Percentiles rank a stretch among this genome's conserved stretches.
Evolutionary conservation across 2,797 vertebrate genomes (phyloP).

Genomic region (Mycteria americana): DNA sequence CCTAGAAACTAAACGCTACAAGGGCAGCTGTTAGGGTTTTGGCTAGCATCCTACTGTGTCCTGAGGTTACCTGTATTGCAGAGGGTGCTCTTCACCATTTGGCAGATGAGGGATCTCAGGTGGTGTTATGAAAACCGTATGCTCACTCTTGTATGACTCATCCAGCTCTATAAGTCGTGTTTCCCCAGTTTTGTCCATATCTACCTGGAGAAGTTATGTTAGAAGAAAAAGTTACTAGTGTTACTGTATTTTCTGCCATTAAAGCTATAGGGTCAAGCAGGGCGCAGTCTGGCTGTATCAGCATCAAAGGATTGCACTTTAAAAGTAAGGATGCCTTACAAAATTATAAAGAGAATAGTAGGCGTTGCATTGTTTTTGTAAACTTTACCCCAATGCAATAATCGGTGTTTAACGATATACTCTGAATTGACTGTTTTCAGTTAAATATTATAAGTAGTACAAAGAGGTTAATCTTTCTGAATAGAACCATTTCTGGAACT

Average conservation of each 20-base stretch:
- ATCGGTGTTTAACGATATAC: accelerated
- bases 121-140: slow-evolving; percentile 97
- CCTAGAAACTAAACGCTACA: neutral
- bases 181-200: slow-evolving; percentile 89
- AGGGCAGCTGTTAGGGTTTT: neutral
- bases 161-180: slow-evolving; percentile 93
- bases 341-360: neutral
- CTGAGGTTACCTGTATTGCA: slow-evolving; percentile 87
- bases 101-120: slow-evolving; percentile 93
- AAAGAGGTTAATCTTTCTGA: neutral
- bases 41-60: neutral
- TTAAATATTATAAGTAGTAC: neutral
- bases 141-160: slow-evolving; percentile 94
- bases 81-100: slow-evolving; percentile 90
- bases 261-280: neutral
- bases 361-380: neutral
- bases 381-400: neutral
- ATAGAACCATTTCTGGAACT: neutral
- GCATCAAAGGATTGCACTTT: neutral
- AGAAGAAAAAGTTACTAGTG: neutral
- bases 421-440: neutral
- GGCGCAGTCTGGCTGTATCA: neutral
- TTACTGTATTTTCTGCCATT: neutral
- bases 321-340: neutral
- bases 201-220: slow-evolving; percentile 78